Base-by-base conservation (phyloP, 2,888 invertebrate genomes). In the Xestia sexstrigata region DNA sequence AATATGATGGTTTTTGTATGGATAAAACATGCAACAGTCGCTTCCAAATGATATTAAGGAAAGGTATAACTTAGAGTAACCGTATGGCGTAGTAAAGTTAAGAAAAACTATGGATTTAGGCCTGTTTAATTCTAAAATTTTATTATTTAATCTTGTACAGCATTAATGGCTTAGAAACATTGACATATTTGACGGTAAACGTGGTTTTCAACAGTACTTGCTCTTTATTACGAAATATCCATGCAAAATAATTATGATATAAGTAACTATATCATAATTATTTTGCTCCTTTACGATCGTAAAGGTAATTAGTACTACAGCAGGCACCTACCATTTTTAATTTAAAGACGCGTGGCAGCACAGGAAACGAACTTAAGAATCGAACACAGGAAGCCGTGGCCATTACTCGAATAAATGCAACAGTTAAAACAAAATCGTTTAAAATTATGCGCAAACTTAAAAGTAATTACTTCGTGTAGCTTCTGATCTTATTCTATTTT, bases 401-500 rank as follows among this genome's bases (percentile, higher is more conserved):
- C 63, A 79, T 58, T 83, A 83, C 42, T 20, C 35, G 17, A 79
- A 79, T 26, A 49, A 73, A 83, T 55, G 72, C 67, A 83, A 76
- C 82, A 76, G 49, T 52, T 81, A 73, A 70, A 85, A 76, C 79
- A 87, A 88, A 89, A 88, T 82, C 74, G 63, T 89, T 89, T 89
- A 86, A 86, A 86, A 81, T 86, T 84, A 88, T 80, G 74, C 80
- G 79, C 88, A 84, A 88, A 88, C 83, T 83, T 72, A 80, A 75
- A 78, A 82, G 68, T 85, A 85, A 86, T 87, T 87, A 87, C 78
- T 79, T 74, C 76, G 78, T 82, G 77, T 62, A 81, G 83, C 88
- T 88, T 81, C 85, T 82, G 89, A 86, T 87, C 80, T 74, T 86
- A 85, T 88, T 88, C 76, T 79, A 76, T 86, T 89, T 83, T 86